phyloP scores from a whole-genome alignment of 37 sponge, comb jelly and placozoan genomes.

The Lycopodina hypogea region DNA sequence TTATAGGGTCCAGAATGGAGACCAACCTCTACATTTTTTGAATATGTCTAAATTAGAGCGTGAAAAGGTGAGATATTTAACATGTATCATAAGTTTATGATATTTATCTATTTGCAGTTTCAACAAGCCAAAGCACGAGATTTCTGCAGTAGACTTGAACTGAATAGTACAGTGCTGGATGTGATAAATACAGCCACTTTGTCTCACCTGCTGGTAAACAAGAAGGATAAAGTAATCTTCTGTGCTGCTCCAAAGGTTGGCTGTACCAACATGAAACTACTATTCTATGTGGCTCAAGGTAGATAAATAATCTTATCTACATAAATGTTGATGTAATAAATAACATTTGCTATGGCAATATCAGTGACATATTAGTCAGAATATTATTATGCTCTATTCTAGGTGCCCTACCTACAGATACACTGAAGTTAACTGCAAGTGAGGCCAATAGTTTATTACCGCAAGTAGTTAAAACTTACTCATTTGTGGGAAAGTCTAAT shows the following conservation, averaged over 20 bases:
- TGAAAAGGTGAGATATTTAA: too few relatives aligned
- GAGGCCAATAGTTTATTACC: too few relatives aligned
- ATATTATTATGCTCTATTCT: too few relatives aligned
- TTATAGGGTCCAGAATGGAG: too few relatives aligned
- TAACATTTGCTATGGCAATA: too few relatives aligned
- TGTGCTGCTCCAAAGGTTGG: slow-evolving; percentile 19
- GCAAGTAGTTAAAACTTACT: not conserved
- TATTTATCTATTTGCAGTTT: not conserved
- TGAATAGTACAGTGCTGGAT: not conserved
- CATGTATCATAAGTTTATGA: not conserved
- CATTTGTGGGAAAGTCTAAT: not conserved
- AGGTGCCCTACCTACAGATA: too few relatives aligned
- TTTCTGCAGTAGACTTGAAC: slow-evolving; percentile 3
- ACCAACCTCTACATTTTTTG: too few relatives aligned
- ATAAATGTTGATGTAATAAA: too few relatives aligned
- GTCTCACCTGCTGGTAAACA: not conserved
- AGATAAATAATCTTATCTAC: not conserved
- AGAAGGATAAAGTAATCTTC: not conserved
- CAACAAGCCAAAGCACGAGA: slow-evolving; percentile 10
- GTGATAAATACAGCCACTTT: too few relatives aligned
- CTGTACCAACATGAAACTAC: slow-evolving; percentile 24
- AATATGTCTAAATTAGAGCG: too few relatives aligned
- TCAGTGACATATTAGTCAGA: too few relatives aligned
- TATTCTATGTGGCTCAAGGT: slow-evolving; percentile 18
- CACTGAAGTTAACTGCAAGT: too few relatives aligned